Conservation (phyloP, 2,797 vertebrate species). For the Lagorchestes hirsutus region DNA sequence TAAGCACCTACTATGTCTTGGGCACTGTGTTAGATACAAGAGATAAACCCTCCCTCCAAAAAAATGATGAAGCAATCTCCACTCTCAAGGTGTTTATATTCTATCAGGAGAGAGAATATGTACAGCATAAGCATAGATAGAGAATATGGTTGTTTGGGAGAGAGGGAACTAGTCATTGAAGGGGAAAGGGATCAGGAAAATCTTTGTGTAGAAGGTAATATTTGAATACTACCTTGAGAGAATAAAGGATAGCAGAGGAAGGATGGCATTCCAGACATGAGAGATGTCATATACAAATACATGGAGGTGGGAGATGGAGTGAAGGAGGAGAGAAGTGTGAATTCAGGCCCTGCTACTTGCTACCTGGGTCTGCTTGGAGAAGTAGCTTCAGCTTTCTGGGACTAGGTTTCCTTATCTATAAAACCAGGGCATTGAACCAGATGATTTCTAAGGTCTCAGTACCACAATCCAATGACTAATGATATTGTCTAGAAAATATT, state of each 20-base stretch:
- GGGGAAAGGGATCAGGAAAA: neutral
- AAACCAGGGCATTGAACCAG: neutral
- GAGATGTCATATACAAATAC: neutral
- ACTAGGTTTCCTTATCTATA: neutral
- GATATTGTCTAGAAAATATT: slow-evolving; percentile 5
- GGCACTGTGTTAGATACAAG: neutral
- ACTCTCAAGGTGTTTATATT: neutral
- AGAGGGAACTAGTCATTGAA: neutral
- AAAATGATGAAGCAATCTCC: neutral
- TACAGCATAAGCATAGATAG: neutral
- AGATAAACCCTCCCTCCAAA: neutral
- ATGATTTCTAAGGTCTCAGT: neutral
- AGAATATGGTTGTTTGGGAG: neutral
- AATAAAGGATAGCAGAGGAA: neutral
- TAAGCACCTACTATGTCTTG: neutral
- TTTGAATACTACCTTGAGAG: neutral
- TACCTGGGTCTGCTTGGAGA: neutral
- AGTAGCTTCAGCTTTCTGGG: neutral
- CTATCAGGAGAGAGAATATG: neutral
- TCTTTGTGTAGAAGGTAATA: neutral
- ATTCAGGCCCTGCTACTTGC: neutral
- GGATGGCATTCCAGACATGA: neutral
- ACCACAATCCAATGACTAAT: neutral
- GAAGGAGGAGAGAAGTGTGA: neutral
- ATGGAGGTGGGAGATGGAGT: neutral